These are phyloP conservation scores for Plagiodera versicolora DNA, from an alignment of 2,888 invertebrate species.

Conservation along the genomic window DNA sequence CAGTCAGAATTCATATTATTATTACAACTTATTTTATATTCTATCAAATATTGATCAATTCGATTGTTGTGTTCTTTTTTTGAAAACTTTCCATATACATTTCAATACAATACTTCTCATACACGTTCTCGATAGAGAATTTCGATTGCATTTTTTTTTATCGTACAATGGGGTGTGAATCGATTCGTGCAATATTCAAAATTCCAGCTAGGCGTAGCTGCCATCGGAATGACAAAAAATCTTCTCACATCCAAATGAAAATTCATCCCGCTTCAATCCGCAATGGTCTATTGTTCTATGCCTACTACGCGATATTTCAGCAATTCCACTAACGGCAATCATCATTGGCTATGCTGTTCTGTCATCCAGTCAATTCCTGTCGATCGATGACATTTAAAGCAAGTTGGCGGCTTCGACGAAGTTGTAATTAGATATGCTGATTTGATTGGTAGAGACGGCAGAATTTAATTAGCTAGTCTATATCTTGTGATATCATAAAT, in stretches of 20 bases:
- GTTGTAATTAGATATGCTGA: slow-evolving; percentile 11
- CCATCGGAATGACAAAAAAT: background rate
- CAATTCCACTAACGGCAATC: background rate
- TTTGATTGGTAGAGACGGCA: slow-evolving; percentile 3
- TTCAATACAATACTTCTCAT: no score
- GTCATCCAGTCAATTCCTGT: no score
- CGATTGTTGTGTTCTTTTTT: no score
- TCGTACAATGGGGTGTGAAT: background rate
- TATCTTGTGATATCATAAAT: background rate
- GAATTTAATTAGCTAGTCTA: slow-evolving; percentile 7
- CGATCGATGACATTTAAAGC: background rate
- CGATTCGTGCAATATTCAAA: background rate
- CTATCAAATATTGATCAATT: no score
- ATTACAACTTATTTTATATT: no score
- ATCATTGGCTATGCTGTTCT: background rate
- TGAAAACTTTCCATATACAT: no score
- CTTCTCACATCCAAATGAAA: background rate
- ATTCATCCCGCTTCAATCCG: background rate
- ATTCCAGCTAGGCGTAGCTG: background rate
- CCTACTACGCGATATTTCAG: background rate
- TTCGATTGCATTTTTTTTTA: no score
- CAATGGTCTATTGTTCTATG: background rate
- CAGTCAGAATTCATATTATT: no score
- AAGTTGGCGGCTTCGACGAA: background rate
- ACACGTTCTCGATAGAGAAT: no score